Conservation (phyloP, 2,113 vertebrate genomes). For the Semicossyphus pulcher region DNA sequence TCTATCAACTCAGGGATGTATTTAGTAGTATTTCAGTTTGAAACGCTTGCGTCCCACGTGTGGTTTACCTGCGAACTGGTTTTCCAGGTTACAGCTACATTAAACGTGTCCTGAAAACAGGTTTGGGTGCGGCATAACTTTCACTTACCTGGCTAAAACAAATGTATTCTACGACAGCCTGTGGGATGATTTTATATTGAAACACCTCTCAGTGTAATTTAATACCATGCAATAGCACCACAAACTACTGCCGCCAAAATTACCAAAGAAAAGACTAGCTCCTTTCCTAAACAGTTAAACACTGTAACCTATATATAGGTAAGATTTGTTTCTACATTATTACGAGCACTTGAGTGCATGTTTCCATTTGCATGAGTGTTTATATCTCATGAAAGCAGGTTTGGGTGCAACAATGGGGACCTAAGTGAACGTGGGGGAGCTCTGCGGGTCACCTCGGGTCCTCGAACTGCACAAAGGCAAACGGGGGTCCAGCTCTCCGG, state of each 20-base stretch:
- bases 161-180: background rate
- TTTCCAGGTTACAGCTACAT: background rate
- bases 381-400: background rate
- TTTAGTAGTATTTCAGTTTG: too few species aligned
- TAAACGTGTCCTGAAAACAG: background rate
- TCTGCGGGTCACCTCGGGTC: slow-evolving; percentile 83
- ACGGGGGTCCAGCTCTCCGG: slow-evolving; percentile 90
- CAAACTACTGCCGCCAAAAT: background rate
- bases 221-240: background rate
- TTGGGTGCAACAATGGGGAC: background rate
- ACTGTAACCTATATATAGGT: background rate
- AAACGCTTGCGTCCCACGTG: too few species aligned
- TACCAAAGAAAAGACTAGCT: fast-evolving
- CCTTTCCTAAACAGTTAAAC: background rate
- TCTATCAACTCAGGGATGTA: too few species aligned
- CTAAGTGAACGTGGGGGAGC: slow-evolving; percentile 10
- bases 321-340: background rate
- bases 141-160: too few species aligned
- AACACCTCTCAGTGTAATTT: background rate
- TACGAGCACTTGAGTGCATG: background rate
- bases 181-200: background rate
- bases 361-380: fast-evolving
- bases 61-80: too few species aligned
- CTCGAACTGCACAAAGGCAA: slow-evolving; percentile 87
- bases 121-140: background rate